A percentile compares a stretch with the other conserved stretches of the same genome.
Conservation (phyloP, 2,888 invertebrate genomes). For the Elysia crispata region DNA sequence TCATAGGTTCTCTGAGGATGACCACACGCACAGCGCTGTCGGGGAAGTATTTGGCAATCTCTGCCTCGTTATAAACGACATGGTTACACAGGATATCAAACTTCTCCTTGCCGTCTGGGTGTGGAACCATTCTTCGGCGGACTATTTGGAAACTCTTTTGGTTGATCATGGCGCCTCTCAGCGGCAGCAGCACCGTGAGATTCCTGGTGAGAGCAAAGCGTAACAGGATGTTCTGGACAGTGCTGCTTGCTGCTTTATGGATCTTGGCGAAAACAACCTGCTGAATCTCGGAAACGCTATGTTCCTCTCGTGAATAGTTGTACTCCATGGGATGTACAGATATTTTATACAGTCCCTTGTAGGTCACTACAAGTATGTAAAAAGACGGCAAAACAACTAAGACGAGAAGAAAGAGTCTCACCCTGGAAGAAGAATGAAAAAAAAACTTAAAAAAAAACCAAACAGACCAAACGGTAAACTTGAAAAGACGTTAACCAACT, state of each 20-base stretch:
- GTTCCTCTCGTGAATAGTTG: no score
- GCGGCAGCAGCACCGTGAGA: slow-evolving; percentile 43
- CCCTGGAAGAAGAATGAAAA: no score
- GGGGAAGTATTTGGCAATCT: slow-evolving; percentile 13
- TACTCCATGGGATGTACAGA: no score
- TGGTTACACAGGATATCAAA: slow-evolving; percentile 48
- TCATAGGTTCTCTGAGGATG: slow-evolving; percentile 43
- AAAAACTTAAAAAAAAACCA: no score
- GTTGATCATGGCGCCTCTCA: slow-evolving; percentile 6
- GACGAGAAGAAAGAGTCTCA: no score
- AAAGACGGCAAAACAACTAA: no score
- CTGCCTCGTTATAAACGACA: slow-evolving; percentile 32
- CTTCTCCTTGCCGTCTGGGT: not conserved
- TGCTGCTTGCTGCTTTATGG: slow-evolving; percentile 52
- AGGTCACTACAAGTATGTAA: no score
- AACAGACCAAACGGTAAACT: no score
- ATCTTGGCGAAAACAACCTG: slow-evolving; percentile 49
- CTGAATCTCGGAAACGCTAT: not conserved
- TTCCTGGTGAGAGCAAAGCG: slow-evolving; percentile 45
- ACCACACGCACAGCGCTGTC: slow-evolving; percentile 29
- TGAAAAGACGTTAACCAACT: no score
- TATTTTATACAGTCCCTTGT: no score
- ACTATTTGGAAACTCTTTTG: slow-evolving; percentile 7
- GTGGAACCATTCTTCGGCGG: not conserved
- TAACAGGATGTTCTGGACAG: slow-evolving; percentile 47